Percentiles rank a stretch among this genome's conserved stretches.
phyloP scores from a whole-genome alignment of 2,113 vertebrate genomes.

The Corythornis madagascariensis region DNA sequence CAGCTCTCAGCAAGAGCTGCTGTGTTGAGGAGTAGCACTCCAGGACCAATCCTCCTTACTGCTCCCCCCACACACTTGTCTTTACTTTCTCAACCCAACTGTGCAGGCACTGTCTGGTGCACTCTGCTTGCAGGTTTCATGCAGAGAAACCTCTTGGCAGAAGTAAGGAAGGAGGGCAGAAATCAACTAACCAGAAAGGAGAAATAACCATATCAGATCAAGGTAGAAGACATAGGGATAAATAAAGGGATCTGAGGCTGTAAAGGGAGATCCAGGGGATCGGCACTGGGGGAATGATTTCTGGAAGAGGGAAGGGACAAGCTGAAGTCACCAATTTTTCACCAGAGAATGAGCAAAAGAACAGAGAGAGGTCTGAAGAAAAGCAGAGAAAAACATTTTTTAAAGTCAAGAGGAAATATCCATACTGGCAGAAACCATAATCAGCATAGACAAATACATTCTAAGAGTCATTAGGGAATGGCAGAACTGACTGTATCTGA shows the following conservation, averaged over 20 bases:
- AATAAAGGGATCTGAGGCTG: background rate
- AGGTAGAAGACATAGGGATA: background rate
- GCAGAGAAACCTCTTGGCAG: background rate
- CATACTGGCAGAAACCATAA: background rate
- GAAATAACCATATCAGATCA: background rate
- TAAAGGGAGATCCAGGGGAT: background rate
- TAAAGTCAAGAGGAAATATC: background rate
- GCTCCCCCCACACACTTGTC: background rate
- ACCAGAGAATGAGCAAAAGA: background rate
- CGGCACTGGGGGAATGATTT: background rate
- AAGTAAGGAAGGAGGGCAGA: background rate
- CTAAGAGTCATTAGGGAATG: background rate
- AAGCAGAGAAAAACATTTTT: background rate
- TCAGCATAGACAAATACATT: background rate
- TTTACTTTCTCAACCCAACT: constrained; percentile 12
- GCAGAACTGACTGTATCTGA: background rate
- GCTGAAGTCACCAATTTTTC: background rate
- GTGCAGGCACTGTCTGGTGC: background rate
- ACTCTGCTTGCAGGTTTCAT: constrained; percentile 4
- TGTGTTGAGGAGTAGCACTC: background rate
- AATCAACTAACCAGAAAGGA: background rate
- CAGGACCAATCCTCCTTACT: background rate
- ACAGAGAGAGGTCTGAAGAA: background rate
- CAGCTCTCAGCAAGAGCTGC: constrained; percentile 9
- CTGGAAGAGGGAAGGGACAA: background rate